Evolutionary conservation across 1,140 invertebrate species (phyloP), one percentile per base, ranked within the genome.

Genomic region (Drosophila ficusphila): DNA sequence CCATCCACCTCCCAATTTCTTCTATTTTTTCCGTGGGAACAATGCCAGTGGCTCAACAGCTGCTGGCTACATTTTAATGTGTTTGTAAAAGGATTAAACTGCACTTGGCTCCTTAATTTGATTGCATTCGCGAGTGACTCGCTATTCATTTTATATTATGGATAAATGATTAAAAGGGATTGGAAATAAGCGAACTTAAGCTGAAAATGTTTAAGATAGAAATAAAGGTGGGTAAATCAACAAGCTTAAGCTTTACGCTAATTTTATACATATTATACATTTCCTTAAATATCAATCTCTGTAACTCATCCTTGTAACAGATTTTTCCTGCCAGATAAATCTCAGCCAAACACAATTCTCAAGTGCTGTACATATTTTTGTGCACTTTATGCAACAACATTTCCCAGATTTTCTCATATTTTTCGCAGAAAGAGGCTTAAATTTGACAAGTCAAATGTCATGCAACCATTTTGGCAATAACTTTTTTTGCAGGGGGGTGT

Each of bases 1-100:
- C n/a, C 27, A 36, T 29, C 31, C 33, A 49, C 44, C 34, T 51
- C 27, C 46, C 39, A 57, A 41, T 58, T 38, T 49, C 29, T 29
- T 1, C 33, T 7, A 19, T 23, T 29, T 38, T 39, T 16, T 57
- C 58, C 8, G 23, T 16, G 56, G 47, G 12, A 46, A 72, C 56
- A 52, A 73, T 44, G 57, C 46, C 23, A 25, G 11, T 73, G 23
- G 41, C 27, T 52, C 41, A 73, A 73, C 69, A 73, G 69, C 69
- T 72, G 69, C 47, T 27, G 56, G 68, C 44, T 33, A 62, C 44
- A 72, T 72, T 72, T 73, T 72, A 72, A 73, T 73, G 69, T 62
- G 69, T 73, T 73, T 73, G 56, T 53, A 61, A 62, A 73, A 62
- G 69, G 69, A 73, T 73, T 73, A 73, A 73, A 46, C 27, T 73